Evolutionary conservation across 2,797 vertebrate genomes (phyloP).

Genomic region (Kryptolebias ocellatus): DNA sequence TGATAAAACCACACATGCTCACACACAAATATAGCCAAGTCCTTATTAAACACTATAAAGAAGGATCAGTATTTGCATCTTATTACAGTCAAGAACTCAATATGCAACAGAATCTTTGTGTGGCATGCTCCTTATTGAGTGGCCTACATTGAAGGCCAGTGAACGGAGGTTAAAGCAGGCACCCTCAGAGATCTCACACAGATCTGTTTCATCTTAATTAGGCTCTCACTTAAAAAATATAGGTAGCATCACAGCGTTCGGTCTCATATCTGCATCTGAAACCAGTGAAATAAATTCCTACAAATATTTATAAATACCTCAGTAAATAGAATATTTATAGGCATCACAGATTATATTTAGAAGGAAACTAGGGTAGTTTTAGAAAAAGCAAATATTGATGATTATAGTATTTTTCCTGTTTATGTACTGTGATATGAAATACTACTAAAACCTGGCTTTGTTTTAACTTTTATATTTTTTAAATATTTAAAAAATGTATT

Average conservation of each 20-base stretch:
- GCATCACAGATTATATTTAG: not conserved
- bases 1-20: slow-evolving; percentile 11
- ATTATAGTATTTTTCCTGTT: no score
- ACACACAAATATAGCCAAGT: slow-evolving; percentile 6
- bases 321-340: not conserved
- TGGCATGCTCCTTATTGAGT: slow-evolving; percentile 43
- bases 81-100: slow-evolving; percentile 12
- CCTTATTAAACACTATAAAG: slow-evolving; percentile 3
- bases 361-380: not conserved
- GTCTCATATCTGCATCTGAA: slow-evolving; percentile 5
- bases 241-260: slow-evolving; percentile 5
- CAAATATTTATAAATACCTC: no score
- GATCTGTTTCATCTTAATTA: slow-evolving; percentile 64
- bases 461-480: no score
- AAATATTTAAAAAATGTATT: not conserved
- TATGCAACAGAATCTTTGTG: slow-evolving; percentile 6
- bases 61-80: slow-evolving; percentile 24
- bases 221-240: slow-evolving; percentile 45
- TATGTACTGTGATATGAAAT: no score
- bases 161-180: slow-evolving; percentile 12
- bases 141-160: slow-evolving; percentile 35
- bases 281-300: not conserved
- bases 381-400: no score
- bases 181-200: slow-evolving; percentile 39
- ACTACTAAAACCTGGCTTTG: no score